Evolutionary conservation across 1,140 invertebrate species (phyloP), one percentile per base, ranked within the genome.

Genomic region (Drosophila aff.): DNA sequence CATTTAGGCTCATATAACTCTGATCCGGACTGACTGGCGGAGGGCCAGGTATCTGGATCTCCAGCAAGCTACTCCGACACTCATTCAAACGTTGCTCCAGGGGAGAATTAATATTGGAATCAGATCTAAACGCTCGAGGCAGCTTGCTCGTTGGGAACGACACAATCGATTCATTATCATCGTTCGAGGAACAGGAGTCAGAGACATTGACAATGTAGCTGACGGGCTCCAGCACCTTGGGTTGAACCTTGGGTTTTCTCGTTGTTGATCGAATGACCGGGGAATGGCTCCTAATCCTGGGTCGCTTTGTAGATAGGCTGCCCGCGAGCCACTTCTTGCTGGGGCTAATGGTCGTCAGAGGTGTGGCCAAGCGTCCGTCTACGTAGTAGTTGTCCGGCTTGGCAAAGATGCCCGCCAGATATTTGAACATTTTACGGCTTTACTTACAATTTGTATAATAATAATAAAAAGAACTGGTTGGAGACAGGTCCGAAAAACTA

Each of bases 341-440:
- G 53, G 21, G 53, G 3, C 5, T 23, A 10, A 55, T 23, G 1
- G 59, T 16, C 13, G 40, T 28, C 7, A 38, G 8, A 1, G 67
- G 47, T 4, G 46, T 43, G 3, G 38, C 52, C n/a, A 53, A 11
- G 2, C 63, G 67, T n/a, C 49, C 64, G 15, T 57, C 31, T 6
- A 36, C 67, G 15, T 53, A 52, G 11, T 47, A 26, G 18, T 71
- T 71, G n/a, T 41, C 33, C 11, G 64, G 38, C n/a, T 40, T 68
- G 9, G 40, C 63, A 18, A 68, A 55, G 11, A 71, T 71, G 3
- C 67, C 67, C 10, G 67, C 67, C 41, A 71, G 18, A 68, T 71
- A 68, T 23, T 71, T 71, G 4, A 53, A 31, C 67, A 71, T 71
- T 40, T 44, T 67, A 10, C 15, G 5, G 2, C 1, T 11, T 50